phyloP scores from a whole-genome alignment of 2,888 invertebrate species.

The Brachypalpus laphriformis region DNA sequence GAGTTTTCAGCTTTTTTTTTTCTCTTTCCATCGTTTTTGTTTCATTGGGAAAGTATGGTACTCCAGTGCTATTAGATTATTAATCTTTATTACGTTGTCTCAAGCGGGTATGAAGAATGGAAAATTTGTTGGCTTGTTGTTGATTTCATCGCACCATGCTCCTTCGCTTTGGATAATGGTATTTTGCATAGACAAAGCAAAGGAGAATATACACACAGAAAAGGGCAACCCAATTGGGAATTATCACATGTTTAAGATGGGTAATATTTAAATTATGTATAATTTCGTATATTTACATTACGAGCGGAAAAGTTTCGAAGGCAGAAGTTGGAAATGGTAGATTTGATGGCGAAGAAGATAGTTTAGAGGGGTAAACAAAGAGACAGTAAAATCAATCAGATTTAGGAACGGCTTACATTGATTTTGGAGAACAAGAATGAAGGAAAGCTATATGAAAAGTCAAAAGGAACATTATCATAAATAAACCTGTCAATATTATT shows the following conservation, averaged over 20 bases:
- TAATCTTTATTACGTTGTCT: slow-evolving; percentile 30
- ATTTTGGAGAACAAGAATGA: neutral
- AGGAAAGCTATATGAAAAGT: neutral
- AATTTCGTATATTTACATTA: neutral
- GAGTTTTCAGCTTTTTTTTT: slow-evolving; percentile 20
- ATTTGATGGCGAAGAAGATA: neutral
- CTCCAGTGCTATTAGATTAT: slow-evolving; percentile 38
- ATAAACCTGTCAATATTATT: too few species aligned
- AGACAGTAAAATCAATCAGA: neutral
- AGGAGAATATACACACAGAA: neutral
- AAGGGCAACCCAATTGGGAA: neutral
- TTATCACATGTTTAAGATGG: neutral
- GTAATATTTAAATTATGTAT: neutral
- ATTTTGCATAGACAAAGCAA: neutral
- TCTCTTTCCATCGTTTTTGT: neutral
- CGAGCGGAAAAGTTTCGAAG: neutral
- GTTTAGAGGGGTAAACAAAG: too few species aligned
- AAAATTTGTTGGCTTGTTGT: neutral
- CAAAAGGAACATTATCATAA: too few species aligned
- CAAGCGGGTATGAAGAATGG: slow-evolving; percentile 19
- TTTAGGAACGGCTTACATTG: neutral
- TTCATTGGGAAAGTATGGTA: neutral
- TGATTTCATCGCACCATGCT: slow-evolving; percentile 5
- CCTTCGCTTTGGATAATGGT: neutral
- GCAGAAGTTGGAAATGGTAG: neutral